phyloP scores from a whole-genome alignment of 2,113 vertebrate genomes.

The Bubo scandiacus region DNA sequence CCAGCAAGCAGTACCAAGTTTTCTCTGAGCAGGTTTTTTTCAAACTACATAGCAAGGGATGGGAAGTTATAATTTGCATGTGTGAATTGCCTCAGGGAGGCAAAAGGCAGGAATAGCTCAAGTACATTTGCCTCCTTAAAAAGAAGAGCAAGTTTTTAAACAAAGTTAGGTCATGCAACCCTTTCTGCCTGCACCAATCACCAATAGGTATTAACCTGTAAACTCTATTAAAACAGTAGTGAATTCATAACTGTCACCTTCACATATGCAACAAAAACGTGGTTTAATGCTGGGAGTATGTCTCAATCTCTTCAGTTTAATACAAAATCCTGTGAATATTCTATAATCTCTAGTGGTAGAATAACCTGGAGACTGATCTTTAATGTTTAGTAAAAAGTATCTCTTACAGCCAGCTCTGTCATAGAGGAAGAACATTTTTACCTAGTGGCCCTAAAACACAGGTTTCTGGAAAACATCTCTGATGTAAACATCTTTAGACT shows the following conservation, averaged over 20 bases:
- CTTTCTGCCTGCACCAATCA: background rate
- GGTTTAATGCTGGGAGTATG: background rate
- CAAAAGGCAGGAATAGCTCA: background rate
- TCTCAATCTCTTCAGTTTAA: background rate
- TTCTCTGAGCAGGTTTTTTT: background rate
- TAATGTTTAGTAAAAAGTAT: constrained; percentile 1
- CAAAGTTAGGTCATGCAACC: background rate
- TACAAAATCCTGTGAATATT: background rate
- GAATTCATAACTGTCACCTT: background rate
- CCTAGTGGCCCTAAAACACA: constrained; percentile 36
- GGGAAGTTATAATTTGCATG: background rate
- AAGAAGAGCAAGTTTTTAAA: constrained; percentile 10
- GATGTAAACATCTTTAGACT: background rate
- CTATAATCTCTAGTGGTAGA: constrained; percentile 23
- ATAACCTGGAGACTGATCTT: constrained; percentile 39
- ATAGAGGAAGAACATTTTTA: constrained; percentile 34
- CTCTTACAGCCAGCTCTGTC: constrained; percentile 13
- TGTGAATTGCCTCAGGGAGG: background rate
- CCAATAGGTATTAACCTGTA: background rate
- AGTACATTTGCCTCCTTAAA: background rate
- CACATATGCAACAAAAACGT: background rate
- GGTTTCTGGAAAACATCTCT: constrained; percentile 16
- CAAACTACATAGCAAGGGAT: background rate
- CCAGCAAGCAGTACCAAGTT: background rate
- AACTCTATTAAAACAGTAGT: background rate